Percentiles rank a stretch among this genome's conserved stretches.
Conservation (phyloP, 1,140 invertebrate species). For the Calosoma granatense region DNA sequence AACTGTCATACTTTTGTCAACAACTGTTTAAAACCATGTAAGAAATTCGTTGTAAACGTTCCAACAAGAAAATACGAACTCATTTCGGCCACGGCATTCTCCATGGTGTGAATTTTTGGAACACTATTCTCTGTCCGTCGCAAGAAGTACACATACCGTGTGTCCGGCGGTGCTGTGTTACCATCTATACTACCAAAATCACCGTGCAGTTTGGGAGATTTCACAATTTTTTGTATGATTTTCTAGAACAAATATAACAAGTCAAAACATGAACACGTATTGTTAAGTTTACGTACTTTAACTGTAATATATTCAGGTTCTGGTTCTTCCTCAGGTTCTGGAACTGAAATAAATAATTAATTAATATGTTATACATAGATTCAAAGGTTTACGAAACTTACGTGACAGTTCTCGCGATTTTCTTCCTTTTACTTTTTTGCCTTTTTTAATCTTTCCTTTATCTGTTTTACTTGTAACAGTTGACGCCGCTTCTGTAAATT, state of each 20-base stretch:
- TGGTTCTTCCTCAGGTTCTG: slow-evolving; percentile 40
- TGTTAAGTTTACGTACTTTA: slow-evolving; percentile 35
- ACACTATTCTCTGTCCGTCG: slow-evolving; percentile 46
- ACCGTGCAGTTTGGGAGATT: slow-evolving; percentile 53
- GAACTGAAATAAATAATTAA: slow-evolving; percentile 25
- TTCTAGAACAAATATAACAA: slow-evolving; percentile 37
- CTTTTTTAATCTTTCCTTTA: slow-evolving; percentile 33
- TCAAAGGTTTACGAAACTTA: no score
- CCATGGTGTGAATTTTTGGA: slow-evolving; percentile 39
- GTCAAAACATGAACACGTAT: slow-evolving; percentile 7
- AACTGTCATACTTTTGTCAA: slow-evolving; percentile 28
- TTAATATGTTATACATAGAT: no score
- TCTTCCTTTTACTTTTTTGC: slow-evolving; percentile 25
- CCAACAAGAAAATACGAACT: slow-evolving; percentile 52
- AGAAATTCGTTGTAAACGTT: slow-evolving; percentile 43
- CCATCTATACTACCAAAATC: slow-evolving; percentile 50
- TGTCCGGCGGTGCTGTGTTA: slow-evolving; percentile 34
- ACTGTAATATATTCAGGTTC: slow-evolving; percentile 40
- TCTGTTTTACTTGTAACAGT: slow-evolving; percentile 30
- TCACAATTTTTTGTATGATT: slow-evolving; percentile 51
- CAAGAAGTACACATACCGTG: slow-evolving; percentile 55
- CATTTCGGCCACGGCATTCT: slow-evolving; percentile 46
- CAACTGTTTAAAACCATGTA: slow-evolving; percentile 40
- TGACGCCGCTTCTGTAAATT: slow-evolving; percentile 22
- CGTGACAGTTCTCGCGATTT: slow-evolving; percentile 18